Percentiles rank a stretch among this genome's conserved stretches.
These are phyloP conservation scores for Gryllus bimaculatus DNA, from an alignment of 1,140 invertebrate genomes.

Conservation along the genomic window DNA sequence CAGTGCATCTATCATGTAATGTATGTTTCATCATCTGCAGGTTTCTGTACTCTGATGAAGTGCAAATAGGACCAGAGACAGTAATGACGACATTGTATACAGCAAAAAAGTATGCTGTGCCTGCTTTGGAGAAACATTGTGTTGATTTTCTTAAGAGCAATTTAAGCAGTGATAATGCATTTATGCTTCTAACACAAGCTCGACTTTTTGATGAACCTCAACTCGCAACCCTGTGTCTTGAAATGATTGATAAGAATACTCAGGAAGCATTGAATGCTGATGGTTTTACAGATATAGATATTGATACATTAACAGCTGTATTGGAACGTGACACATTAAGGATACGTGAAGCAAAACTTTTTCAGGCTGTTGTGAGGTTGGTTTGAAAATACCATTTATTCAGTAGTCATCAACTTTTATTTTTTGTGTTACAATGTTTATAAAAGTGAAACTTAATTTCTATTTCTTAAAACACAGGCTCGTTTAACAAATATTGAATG, in stretches of 20 bases:
- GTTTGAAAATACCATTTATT: neutral
- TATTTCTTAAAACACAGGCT: too few species aligned
- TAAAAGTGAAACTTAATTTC: too few species aligned
- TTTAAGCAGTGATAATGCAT: constrained; percentile 75
- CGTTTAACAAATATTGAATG: too few species aligned
- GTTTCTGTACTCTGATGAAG: constrained; percentile 76
- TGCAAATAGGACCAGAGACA: constrained; percentile 75
- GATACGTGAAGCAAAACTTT: constrained; percentile 73
- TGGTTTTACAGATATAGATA: constrained; percentile 80
- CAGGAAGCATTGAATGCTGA: constrained; percentile 72
- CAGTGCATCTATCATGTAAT: too few species aligned
- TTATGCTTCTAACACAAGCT: constrained; percentile 67
- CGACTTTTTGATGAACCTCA: constrained; percentile 73
- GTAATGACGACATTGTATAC: constrained; percentile 82
- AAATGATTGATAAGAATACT: constrained; percentile 80
- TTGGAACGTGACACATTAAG: constrained; percentile 73
- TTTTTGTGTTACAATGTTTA: too few species aligned
- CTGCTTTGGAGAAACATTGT: constrained; percentile 71
- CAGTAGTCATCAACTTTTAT: too few species aligned
- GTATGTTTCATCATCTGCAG: constrained; percentile 23
- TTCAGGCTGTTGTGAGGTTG: constrained; percentile 53
- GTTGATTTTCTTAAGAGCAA: constrained; percentile 76
- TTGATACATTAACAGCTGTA: constrained; percentile 69
- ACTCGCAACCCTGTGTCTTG: constrained; percentile 67
- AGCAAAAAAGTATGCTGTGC: constrained; percentile 80